These are phyloP conservation scores for Luidia sarsii DNA, from an alignment of 53 echinoderm and acorn worm genomes.

Conservation along the genomic window DNA sequence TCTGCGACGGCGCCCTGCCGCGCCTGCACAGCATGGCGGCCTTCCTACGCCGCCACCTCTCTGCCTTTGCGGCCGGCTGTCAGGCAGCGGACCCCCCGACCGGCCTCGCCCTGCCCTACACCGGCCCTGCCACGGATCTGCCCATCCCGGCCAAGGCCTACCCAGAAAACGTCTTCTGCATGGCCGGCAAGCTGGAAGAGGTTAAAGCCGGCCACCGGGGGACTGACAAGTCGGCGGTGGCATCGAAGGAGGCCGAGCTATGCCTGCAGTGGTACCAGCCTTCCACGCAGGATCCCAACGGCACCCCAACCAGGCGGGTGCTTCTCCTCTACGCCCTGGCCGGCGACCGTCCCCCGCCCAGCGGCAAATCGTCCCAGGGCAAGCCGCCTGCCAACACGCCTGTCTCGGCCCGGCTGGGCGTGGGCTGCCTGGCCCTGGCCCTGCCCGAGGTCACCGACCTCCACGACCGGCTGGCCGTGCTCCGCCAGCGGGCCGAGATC, in stretches of 20 bases:
- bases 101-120: slow-evolving; percentile 60
- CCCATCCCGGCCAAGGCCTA: slow-evolving; percentile 69
- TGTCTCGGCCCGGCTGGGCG: not conserved
- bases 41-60: slow-evolving; percentile 71
- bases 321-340: slow-evolving; percentile 68
- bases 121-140: slow-evolving; percentile 46
- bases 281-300: slow-evolving; percentile 53
- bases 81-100: slow-evolving; percentile 66
- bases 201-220: slow-evolving; percentile 21
- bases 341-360: slow-evolving; percentile 20
- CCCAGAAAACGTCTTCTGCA: slow-evolving; percentile 55
- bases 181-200: slow-evolving; percentile 3
- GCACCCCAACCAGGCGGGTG: slow-evolving; percentile 39
- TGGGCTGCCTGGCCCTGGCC: slow-evolving; percentile 64
- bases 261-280: slow-evolving; percentile 98
- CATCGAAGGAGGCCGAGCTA: slow-evolving; percentile 67
- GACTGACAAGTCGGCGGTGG: slow-evolving; percentile 50
- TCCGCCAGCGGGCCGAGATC: slow-evolving; percentile 90
- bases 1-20: slow-evolving; percentile 59
- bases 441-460: slow-evolving; percentile 66
- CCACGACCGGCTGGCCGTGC: slow-evolving; percentile 73
- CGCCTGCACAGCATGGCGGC: slow-evolving; percentile 73
- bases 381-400: not conserved
- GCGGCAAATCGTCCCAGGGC: slow-evolving; percentile 36
- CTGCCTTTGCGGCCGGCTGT: slow-evolving; percentile 69